Percentiles rank a stretch among this genome's conserved stretches.
These are phyloP conservation scores for Conomelus anceps DNA, from an alignment of 2,888 invertebrate species.

Conservation along the genomic window DNA sequence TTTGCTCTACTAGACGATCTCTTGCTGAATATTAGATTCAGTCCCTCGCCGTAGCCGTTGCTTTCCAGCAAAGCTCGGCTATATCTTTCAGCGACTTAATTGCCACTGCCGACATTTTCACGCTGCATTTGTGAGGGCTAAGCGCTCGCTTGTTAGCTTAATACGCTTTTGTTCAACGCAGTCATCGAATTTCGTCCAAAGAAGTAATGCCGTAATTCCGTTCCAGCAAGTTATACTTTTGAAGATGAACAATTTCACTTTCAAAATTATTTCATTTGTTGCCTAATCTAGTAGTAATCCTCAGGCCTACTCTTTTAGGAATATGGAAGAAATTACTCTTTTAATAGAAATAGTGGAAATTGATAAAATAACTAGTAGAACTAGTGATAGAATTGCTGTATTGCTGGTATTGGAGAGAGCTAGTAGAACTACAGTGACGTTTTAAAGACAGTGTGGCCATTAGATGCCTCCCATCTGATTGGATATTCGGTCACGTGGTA, in stretches of 20 bases:
- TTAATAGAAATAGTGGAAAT: too few species aligned
- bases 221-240: background rate
- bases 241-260: background rate
- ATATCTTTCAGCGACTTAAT: background rate
- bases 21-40: background rate
- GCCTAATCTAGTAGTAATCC: too few species aligned
- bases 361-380: too few species aligned
- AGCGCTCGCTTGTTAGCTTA: background rate
- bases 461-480: too few species aligned
- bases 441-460: too few species aligned
- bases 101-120: background rate
- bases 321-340: too few species aligned
- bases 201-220: background rate
- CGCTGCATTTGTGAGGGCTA: background rate
- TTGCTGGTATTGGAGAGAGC: too few species aligned
- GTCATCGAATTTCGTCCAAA: background rate
- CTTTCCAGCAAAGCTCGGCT: background rate
- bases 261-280: background rate
- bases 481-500: too few species aligned
- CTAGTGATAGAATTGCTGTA: too few species aligned
- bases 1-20: slow-evolving; percentile 6
- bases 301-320: too few species aligned
- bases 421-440: too few species aligned
- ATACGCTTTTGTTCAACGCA: background rate
- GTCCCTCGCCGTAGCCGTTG: too few species aligned